phyloP scores from a whole-genome alignment of 64 coral and sea anemone species.

The Actinia equina region DNA sequence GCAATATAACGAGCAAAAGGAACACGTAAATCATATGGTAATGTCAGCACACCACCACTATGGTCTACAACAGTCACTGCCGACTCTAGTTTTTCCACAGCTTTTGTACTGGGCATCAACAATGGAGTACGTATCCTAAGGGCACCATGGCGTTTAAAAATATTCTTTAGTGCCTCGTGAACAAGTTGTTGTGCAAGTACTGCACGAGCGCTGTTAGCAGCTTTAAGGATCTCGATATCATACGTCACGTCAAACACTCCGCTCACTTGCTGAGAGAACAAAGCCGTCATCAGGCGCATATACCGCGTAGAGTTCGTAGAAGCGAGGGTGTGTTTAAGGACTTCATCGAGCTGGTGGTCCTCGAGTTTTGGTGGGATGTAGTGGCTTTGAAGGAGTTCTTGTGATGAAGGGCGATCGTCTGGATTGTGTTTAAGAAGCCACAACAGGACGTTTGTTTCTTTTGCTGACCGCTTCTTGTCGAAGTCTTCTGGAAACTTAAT shows the following conservation, averaged over 20 bases:
- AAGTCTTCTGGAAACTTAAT: slow-evolving; percentile 83
- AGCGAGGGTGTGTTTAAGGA: slow-evolving; percentile 60
- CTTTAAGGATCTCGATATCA: slow-evolving; percentile 60
- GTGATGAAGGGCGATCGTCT: slow-evolving; percentile 70
- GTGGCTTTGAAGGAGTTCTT: slow-evolving; percentile 83
- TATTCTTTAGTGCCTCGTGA: slow-evolving; percentile 58
- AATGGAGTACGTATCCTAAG: slow-evolving; percentile 61
- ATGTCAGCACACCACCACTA: slow-evolving; percentile 71
- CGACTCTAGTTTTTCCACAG: slow-evolving; percentile 63
- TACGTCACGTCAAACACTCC: slow-evolving; percentile 77
- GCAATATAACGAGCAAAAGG: slow-evolving; percentile 91
- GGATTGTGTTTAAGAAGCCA: slow-evolving; percentile 91
- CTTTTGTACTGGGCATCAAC: slow-evolving; percentile 60
- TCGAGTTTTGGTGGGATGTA: slow-evolving; percentile 93
- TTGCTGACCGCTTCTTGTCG: slow-evolving; percentile 49
- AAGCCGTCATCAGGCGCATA: slow-evolving; percentile 61
- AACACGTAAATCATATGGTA: slow-evolving; percentile 82
- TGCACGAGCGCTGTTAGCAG: slow-evolving; percentile 23
- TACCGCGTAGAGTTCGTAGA: slow-evolving; percentile 85
- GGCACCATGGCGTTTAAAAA: slow-evolving; percentile 79
- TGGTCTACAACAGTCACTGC: slow-evolving; percentile 82
- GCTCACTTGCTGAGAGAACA: slow-evolving; percentile 70
- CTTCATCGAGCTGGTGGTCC: slow-evolving; percentile 61
- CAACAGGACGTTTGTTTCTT: slow-evolving; percentile 65
- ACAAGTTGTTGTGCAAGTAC: slow-evolving; percentile 69